Percentiles rank a stretch among this genome's conserved stretches.
These are phyloP conservation scores for Eospalax fontanierii DNA, from an alignment of 2,797 vertebrate genomes.

Conservation along the genomic window DNA sequence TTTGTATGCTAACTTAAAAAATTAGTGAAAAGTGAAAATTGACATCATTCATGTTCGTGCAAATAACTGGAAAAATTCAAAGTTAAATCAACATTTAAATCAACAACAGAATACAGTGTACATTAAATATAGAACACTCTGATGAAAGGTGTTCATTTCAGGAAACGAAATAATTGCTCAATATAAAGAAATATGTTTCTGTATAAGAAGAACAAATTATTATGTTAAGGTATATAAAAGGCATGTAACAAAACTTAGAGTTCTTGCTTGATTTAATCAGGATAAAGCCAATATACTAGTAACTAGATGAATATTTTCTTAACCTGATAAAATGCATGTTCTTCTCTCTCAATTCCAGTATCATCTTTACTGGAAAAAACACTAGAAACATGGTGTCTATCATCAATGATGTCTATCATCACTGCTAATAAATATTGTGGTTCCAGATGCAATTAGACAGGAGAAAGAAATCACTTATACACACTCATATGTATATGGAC, in stretches of 20 bases:
- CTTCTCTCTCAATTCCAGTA: no score
- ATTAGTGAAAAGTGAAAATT: neutral
- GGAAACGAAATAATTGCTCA: neutral
- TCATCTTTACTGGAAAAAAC: no score
- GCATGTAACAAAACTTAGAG: no score
- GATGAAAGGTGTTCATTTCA: constrained; percentile 15
- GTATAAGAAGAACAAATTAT: constrained; percentile 8
- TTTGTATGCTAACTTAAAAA: neutral
- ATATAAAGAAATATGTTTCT: neutral
- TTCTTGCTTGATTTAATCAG: no score
- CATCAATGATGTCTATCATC: neutral
- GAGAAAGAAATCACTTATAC: neutral
- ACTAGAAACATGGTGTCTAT: neutral
- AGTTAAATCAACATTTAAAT: constrained; percentile 49
- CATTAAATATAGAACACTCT: neutral
- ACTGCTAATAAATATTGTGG: neutral
- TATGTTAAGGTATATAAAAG: no score
- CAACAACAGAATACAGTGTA: neutral
- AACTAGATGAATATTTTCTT: no score
- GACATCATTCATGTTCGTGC: neutral
- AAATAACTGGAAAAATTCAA: constrained; percentile 4
- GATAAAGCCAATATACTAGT: no score
- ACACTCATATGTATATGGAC: neutral
- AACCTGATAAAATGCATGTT: no score
- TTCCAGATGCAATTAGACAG: constrained; percentile 6